Evolutionary conservation across 2,113 vertebrate genomes (phyloP).

Genomic region (Noctilio leporinus): DNA sequence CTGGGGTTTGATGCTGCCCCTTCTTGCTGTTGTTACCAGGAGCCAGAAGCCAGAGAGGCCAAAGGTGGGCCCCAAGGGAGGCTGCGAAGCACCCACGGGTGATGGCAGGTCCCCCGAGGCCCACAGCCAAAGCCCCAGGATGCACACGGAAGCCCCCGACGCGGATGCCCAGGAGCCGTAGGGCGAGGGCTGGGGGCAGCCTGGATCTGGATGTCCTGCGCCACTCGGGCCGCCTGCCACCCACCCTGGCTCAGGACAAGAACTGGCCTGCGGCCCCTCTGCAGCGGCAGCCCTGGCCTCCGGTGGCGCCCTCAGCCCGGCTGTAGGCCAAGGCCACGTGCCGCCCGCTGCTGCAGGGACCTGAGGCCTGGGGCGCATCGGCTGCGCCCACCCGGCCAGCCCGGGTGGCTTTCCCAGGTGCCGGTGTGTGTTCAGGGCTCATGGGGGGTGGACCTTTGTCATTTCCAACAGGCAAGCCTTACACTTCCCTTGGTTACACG

Average conservation of each 20-base stretch:
- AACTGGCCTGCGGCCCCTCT: not conserved
- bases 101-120: not conserved
- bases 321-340: no score
- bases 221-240: rapidly evolving
- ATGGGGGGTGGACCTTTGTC: no score
- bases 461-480: not conserved
- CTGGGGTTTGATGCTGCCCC: not conserved
- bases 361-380: no score
- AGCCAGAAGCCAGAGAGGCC: not conserved
- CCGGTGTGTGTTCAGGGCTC: no score
- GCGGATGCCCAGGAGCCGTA: not conserved
- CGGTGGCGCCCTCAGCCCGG: rapidly evolving
- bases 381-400: no score
- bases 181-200: not conserved
- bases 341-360: no score
- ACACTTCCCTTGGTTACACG: not conserved
- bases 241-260: not conserved
- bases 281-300: rapidly evolving
- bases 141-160: rapidly evolving
- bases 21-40: constrained; percentile 18
- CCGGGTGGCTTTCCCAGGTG: no score
- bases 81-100: not conserved
- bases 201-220: rapidly evolving
- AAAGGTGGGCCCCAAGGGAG: not conserved
- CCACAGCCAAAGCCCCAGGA: not conserved